These are phyloP conservation scores for Drosophila ercepeae DNA, from an alignment of 1,140 invertebrate species.

Conservation along the genomic window DNA sequence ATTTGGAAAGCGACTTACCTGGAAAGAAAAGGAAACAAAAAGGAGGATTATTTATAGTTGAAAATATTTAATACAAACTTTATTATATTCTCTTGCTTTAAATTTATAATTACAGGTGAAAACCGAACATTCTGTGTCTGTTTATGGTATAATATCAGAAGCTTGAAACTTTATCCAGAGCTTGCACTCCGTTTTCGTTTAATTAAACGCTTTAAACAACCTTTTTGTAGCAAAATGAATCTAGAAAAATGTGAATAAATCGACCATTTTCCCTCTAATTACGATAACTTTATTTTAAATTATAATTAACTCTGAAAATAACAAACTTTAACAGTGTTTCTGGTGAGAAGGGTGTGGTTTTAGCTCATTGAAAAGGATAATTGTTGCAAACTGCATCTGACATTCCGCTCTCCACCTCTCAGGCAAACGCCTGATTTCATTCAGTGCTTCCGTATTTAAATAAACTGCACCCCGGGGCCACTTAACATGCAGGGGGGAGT, in stretches of 20 bases:
- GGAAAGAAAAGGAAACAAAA: slow-evolving; percentile 10
- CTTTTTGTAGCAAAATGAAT: too few relatives aligned
- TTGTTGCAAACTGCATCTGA: not conserved
- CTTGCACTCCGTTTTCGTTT: too few relatives aligned
- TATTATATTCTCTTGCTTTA: too few relatives aligned
- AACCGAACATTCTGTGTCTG: too few relatives aligned
- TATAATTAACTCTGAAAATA: not conserved
- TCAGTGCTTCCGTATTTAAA: slow-evolving; percentile 32
- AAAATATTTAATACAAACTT: too few relatives aligned
- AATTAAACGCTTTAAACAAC: too few relatives aligned
- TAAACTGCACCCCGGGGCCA: slow-evolving; percentile 16
- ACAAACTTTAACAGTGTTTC: too few relatives aligned
- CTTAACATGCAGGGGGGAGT: slow-evolving; percentile 20
- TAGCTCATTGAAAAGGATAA: not conserved
- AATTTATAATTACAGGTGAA: too few relatives aligned
- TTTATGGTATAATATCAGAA: too few relatives aligned
- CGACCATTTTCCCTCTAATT: not conserved
- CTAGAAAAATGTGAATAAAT: not conserved
- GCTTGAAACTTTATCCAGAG: too few relatives aligned
- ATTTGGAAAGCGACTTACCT: slow-evolving; percentile 45
- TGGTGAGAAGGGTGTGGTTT: not conserved
- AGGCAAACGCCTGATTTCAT: slow-evolving; percentile 27
- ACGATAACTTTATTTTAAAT: not conserved
- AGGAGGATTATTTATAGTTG: not conserved
- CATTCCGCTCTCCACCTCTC: not conserved